Conservation (phyloP, 2,888 invertebrate species). For the Drosophila austrosaltans region DNA sequence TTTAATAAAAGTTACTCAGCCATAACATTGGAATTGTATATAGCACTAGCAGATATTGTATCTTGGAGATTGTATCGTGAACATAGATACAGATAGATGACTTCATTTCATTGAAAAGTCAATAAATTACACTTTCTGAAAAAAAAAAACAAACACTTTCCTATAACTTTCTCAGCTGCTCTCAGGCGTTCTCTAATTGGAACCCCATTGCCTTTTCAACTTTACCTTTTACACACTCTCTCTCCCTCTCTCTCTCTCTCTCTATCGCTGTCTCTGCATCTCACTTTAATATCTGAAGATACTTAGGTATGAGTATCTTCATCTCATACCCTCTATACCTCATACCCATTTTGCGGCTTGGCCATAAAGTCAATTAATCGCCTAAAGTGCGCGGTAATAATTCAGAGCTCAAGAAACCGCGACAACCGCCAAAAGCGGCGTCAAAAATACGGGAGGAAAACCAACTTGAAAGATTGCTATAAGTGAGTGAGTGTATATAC, state of each 20-base stretch:
- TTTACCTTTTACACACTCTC: constrained; percentile 17
- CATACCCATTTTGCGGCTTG: constrained; percentile 11
- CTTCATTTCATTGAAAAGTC: neutral
- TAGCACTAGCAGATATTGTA: neutral
- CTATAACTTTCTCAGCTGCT: constrained; percentile 38
- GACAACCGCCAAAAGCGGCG: constrained; percentile 78
- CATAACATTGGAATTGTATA: too few species aligned
- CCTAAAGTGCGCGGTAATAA: constrained; percentile 68
- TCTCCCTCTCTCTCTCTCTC: constrained; percentile 9
- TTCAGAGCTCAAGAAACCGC: constrained; percentile 66
- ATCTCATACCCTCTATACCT: neutral
- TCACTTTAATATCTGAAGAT: neutral
- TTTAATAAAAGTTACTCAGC: too few species aligned
- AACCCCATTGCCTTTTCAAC: constrained; percentile 57
- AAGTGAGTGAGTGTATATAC: constrained; percentile 22
- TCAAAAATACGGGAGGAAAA: constrained; percentile 33
- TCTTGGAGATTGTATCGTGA: neutral
- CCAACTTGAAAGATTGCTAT: constrained; percentile 30
- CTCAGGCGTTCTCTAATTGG: constrained; percentile 58
- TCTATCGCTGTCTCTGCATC: neutral
- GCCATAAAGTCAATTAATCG: constrained; percentile 71
- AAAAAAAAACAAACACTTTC: neutral
- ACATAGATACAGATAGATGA: neutral
- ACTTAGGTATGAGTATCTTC: constrained; percentile 2
- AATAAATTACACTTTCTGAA: neutral